Evolutionary conservation across 2,797 vertebrate species (phyloP), one percentile per base, ranked within the genome.

Genomic region (Mionectes olivaceus): DNA sequence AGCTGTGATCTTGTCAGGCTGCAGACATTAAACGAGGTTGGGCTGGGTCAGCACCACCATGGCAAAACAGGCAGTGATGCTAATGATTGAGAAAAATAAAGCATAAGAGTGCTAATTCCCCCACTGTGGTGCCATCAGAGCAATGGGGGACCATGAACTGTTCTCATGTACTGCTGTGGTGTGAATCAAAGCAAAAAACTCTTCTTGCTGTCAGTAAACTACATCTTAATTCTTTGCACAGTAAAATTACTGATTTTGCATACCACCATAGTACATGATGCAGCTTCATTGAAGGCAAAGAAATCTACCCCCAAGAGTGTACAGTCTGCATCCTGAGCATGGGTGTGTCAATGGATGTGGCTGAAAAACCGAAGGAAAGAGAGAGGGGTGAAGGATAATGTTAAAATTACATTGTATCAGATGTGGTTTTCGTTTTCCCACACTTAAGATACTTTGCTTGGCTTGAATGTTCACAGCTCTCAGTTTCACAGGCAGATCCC

Each of bases 1-100:
- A 86, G 70, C 57, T 89, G 43, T 86, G 89, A 53, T 90, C 65
- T 88, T 89, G 67, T 88, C 85, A 84, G 81, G 50, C 64, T 92
- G 49, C 75, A 94, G 63, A 32, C 52, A 23, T 22, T 32, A 94
- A 83, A 55, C 1, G 6, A 80, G 39, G 15, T 43, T 78, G 23
- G 44, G 33, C 61, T 65, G 44, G 68, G 35, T 27, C 46, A 73
- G 32, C 65, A 32, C 19, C 32, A 49, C n/a, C 21, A 30, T 43
- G 6, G 50, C 33, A 68, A 75, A 91, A 50, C 12, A 49, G 39
- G 22, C 44, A 53, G 13, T 27, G 41, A 53, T 70, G 23, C 3
- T 85, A 82, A 67, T 65, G 55, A 32, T 33, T 2, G 8, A 88
- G 91, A 67, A 88, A 65, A 82, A 70, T 30, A 60, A 83, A 83